A percentile compares a stretch with the other conserved stretches of the same genome.
phyloP scores from a whole-genome alignment of 2,113 vertebrate species.

The Thymallus thymallus region DNA sequence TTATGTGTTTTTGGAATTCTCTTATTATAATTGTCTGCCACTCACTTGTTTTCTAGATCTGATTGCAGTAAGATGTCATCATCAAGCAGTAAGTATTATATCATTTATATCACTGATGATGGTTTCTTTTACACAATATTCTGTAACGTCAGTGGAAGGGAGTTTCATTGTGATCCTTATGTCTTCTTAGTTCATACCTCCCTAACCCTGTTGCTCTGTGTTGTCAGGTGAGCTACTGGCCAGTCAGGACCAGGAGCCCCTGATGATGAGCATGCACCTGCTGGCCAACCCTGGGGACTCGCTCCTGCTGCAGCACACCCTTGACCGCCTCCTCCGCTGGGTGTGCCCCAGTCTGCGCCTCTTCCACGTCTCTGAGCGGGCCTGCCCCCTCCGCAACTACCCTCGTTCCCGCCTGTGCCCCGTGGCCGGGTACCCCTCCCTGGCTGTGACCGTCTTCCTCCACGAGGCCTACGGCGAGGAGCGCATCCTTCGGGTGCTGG shows the following conservation, averaged over 20 bases:
- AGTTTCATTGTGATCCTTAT: not conserved
- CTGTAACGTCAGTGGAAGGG: not conserved
- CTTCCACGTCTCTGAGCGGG: constrained; percentile 87
- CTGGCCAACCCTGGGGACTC: constrained; percentile 82
- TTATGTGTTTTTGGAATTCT: not conserved
- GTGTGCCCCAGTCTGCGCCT: constrained; percentile 79
- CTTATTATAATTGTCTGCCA: not conserved
- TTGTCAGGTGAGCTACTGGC: constrained; percentile 56
- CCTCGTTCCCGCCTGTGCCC: constrained; percentile 51
- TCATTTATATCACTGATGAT: not conserved
- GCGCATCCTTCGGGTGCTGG: constrained; percentile 79
- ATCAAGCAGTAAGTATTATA: constrained; percentile 55
- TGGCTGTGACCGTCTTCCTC: constrained; percentile 88
- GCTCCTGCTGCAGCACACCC: constrained; percentile 78
- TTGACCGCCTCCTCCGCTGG: constrained; percentile 81
- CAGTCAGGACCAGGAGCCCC: constrained; percentile 58
- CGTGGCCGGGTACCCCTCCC: constrained; percentile 75
- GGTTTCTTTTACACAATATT: not conserved
- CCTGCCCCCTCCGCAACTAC: constrained; percentile 61
- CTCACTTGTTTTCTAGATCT: constrained; percentile 51
- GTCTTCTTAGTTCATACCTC: not conserved
- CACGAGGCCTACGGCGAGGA: constrained; percentile 81
- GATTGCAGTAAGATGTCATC: constrained; percentile 71
- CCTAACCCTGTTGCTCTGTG: not conserved
- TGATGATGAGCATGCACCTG: constrained; percentile 84